Evolutionary conservation across 2,888 invertebrate genomes (phyloP), one percentile per base, ranked within the genome.

Genomic region (Drosophila setosimentum): DNA sequence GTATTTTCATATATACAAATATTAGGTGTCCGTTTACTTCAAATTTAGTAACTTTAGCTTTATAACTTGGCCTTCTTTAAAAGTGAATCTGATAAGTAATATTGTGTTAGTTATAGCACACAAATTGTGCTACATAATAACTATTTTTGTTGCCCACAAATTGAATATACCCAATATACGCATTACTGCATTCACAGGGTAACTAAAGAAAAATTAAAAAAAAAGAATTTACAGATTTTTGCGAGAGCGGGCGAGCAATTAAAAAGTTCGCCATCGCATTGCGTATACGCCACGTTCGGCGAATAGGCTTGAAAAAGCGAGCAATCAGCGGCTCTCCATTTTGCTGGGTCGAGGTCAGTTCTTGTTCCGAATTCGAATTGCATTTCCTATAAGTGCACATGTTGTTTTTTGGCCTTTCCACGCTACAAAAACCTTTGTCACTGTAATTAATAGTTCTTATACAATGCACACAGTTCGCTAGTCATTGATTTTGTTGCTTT

Each of bases 231-330:
- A 29, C 30, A 33, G 48, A 54, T 33, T 61, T 63, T 40, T 45
- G 59, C 32, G 30, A 64, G 59, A 33, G 75, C 66, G 50, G 72
- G 78, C 54, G 37, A 87, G 84, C 89, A 85, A 85, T 89, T 85
- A 85, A 87, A 68, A 87, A 73, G 82, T 89, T 81, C 69, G 21
- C 30, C 16, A 33, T 11, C 21, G 37, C 60, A 45, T 85, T 85
- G 89, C 85, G 89, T 85, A 87, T 87, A 87, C 82, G 84, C 87
- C 77, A 59, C 64, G 29, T 53, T 37, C 13, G 76, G 51, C 69
- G 29, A 58, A 58, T 42, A 57, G 42, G 42, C 57, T 30, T 21
- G 16, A 30, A 78, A 77, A 67, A 48, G 58, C 54, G 59, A 80
- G 68, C 80, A 80, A 78, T 78, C 78, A 77, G 58, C 58, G 64